These are phyloP conservation scores for Pipistrellus pipistrellus DNA, from an alignment of 2,797 vertebrate genomes.

Conservation along the genomic window DNA sequence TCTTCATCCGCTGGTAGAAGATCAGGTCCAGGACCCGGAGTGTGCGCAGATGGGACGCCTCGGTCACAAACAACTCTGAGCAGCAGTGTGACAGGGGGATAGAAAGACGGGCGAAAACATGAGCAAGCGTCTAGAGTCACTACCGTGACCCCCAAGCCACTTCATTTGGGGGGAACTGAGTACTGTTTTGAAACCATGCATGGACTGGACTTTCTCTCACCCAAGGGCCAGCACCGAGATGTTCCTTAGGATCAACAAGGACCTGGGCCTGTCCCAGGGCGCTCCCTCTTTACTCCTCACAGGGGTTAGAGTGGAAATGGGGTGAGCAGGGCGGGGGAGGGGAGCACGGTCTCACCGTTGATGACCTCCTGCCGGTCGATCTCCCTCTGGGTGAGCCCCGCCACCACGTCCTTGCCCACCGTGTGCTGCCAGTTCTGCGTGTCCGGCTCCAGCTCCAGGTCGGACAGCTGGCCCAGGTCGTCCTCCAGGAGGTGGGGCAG, in stretches of 20 bases:
- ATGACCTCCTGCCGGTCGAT: constrained; percentile 96
- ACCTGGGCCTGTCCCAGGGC: accelerated
- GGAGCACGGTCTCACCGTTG: constrained; percentile 90
- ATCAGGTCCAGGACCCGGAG: constrained; percentile 94
- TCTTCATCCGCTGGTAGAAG: constrained; percentile 95
- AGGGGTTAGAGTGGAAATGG: accelerated
- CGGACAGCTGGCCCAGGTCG: constrained; percentile 87
- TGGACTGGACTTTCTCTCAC: background rate
- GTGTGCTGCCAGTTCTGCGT: constrained; percentile 95
- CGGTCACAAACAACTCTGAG: constrained; percentile 95
- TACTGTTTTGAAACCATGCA: background rate
- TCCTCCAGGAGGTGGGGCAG: constrained; percentile 93
- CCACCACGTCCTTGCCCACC: constrained; percentile 90
- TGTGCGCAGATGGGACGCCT: constrained; percentile 94
- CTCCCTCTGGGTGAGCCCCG: constrained; percentile 91
- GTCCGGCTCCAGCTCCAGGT: constrained; percentile 92
- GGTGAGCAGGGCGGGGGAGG: background rate
- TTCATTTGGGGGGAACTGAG: background rate
- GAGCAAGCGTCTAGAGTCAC: background rate
- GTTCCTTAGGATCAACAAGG: background rate
- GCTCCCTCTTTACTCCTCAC: background rate
- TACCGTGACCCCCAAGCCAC: background rate
- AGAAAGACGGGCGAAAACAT: background rate
- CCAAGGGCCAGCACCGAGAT: background rate
- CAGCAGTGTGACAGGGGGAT: background rate